Base-by-base conservation (phyloP, 1,140 invertebrate genomes). In the Antheraea pernyi region DNA sequence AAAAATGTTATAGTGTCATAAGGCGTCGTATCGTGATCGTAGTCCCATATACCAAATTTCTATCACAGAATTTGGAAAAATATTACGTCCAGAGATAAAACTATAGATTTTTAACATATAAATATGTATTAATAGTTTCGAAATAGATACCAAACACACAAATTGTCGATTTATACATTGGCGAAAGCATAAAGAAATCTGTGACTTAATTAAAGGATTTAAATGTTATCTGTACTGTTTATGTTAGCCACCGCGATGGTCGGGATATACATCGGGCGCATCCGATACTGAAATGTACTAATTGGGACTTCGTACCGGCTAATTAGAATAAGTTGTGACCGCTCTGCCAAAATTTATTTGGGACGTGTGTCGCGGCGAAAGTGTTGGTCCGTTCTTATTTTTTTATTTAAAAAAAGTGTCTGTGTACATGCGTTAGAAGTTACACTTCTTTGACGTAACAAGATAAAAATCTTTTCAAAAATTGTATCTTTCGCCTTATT, bases 191-290 rank as follows among this genome's bases (percentile, higher is more conserved):
- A 80, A 82, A 82, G 73, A 78, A 80, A 80, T 80, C 78, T 59
- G 64, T 68, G 72, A 75, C 72, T 83, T 84, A 82, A 84, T 84
- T 86, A 86, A 83, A 74, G 72, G 75, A 75, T 66, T 82, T 84
- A 80, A 86, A 82, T 80, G 82, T 85, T 86, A 86, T 84, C 84
- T 78, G 78, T 72, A 74, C 79, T 77, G 75, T 82, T 82, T 83
- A 84, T 83, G 77, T 80, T 83, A 75, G 77, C 70, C 82, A 82
- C 77, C 73, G 70, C 36, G 73, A 36, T 19, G 73, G 65, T 53
- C 46, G 46, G 76, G 68, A 61, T 65, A 59, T 39, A 39, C 68
- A 61, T 67, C 75, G 73, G 65, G 69, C 70, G 65, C 73, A 77
- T 76, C 70, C 76, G 80, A 80, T 84, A 69, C 76, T 71, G 74